Base-by-base conservation (phyloP, 2,797 vertebrate species). In the Sebastes reedi region DNA sequence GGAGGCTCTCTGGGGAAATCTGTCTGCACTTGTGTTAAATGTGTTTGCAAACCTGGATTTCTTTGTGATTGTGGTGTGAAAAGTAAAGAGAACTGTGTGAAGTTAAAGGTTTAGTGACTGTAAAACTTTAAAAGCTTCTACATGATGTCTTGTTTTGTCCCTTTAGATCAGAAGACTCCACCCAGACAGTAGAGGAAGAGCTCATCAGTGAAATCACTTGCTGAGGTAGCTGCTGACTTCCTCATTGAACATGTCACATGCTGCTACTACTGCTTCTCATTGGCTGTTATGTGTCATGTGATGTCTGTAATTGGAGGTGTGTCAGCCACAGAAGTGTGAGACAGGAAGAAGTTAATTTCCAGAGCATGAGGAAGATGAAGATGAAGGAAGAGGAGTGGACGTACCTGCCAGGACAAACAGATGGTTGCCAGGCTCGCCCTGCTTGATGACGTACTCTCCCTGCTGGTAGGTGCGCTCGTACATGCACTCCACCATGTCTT, bases 401-500 rank as follows among this genome's bases (percentile, higher is more conserved):
- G 56, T 80, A 98, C 97, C 97, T 95, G 97, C 97, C 89, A 99
- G 95, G 36, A 99, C 96, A 77, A 98, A 99, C 85, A 99, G 97
- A 75, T 98, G 97, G 84, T 97, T 97, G 24, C 98, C 97, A 0
- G 95, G 95, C 73, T 99, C 97, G 12, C 97, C 97, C 92, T 99
- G 97, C 80, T 95, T 95, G 91, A 98, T 95, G 71, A 98, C 94
- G 20, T 94, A 96, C 69, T 97, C 97, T 5, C 96, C 97, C 83
- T 97, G 95, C 83, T 96, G 96, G 90, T 97, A 98, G 4, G 92
- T 97, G 84, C 97, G 95, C 83, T 97, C 96, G 1, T 99, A 98
- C 98, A 98, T 98, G 58, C 97, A 99, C 91, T 99, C 97, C 87
- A 98, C 97, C 96, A 98, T 99, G 91, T 98, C 97, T 88, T 92